Conservation (phyloP, 2,113 vertebrate species). For the Xenopus laevis region DNA sequence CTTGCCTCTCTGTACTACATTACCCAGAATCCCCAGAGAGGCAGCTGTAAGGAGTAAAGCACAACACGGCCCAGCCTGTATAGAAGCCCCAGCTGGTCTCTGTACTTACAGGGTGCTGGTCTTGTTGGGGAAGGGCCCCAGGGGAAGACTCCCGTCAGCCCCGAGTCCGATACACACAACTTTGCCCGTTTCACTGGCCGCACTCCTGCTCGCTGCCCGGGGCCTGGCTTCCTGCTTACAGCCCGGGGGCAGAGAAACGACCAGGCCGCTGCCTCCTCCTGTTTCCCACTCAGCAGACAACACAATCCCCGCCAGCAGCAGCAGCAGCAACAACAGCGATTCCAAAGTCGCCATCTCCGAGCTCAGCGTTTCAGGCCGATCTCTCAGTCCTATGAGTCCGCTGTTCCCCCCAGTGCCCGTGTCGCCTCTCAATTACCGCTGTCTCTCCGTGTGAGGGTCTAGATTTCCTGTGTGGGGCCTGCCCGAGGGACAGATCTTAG, state of each 20-base stretch:
- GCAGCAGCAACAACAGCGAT: slow-evolving; percentile 20
- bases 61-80: too few species aligned
- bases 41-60: too few species aligned
- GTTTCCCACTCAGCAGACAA: slow-evolving; percentile 44
- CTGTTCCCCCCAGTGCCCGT: not conserved
- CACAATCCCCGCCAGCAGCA: not conserved
- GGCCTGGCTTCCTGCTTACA: slow-evolving; percentile 66
- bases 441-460: not conserved
- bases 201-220: slow-evolving; percentile 49
- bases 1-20: too few species aligned
- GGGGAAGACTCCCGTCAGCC: slow-evolving; percentile 73
- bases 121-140: slow-evolving; percentile 79
- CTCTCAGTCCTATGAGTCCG: slow-evolving; percentile 40
- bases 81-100: too few species aligned
- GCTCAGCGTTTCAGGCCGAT: slow-evolving; percentile 34
- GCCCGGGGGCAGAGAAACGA: slow-evolving; percentile 51
- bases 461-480: not conserved
- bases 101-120: slow-evolving; percentile 91
- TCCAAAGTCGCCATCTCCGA: slow-evolving; percentile 26
- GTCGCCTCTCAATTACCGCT: not conserved
- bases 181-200: slow-evolving; percentile 56
- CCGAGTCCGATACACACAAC: slow-evolving; percentile 89
- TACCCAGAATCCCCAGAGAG: too few species aligned
- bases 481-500: too few species aligned
- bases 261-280: slow-evolving; percentile 47